Evolutionary conservation across 2,113 vertebrate species (phyloP).

Genomic region (Rutilus rutilus): DNA sequence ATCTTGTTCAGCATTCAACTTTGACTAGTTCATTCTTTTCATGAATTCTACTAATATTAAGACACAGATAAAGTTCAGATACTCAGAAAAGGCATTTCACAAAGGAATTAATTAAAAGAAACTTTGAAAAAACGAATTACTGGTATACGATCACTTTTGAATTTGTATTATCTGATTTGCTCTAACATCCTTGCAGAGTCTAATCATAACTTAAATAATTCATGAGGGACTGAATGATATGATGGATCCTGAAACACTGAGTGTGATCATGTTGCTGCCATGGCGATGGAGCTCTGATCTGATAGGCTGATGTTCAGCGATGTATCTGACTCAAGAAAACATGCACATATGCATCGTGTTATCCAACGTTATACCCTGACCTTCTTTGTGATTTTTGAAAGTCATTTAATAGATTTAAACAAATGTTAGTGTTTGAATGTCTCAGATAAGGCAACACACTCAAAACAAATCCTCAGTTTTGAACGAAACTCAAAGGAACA

Average conservation of each 20-base stretch:
- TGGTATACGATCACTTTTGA: not conserved
- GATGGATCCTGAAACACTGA: not conserved
- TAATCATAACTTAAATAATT: conserved; percentile 12
- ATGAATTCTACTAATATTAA: not conserved
- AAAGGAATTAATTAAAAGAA: not conserved
- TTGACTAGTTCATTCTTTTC: not conserved
- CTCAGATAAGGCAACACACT: not conserved
- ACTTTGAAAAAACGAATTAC: not conserved
- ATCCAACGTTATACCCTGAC: not conserved
- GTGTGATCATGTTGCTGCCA: not conserved
- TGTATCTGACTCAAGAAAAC: not conserved
- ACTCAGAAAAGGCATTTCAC: not conserved
- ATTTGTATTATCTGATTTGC: not conserved
- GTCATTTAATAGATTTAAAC: not conserved
- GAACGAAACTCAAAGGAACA: not conserved
- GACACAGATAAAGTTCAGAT: not conserved
- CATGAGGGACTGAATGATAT: conserved; percentile 1
- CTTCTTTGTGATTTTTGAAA: not conserved
- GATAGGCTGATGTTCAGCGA: conserved; percentile 6
- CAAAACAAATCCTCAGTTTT: not conserved
- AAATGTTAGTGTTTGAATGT: not conserved
- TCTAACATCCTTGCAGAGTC: not conserved
- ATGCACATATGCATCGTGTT: not conserved
- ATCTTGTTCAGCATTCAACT: not conserved
- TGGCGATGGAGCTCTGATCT: conserved; percentile 14